These are phyloP conservation scores for Manis crassicaudata DNA, from an alignment of 2,797 vertebrate genomes.

Conservation along the genomic window DNA sequence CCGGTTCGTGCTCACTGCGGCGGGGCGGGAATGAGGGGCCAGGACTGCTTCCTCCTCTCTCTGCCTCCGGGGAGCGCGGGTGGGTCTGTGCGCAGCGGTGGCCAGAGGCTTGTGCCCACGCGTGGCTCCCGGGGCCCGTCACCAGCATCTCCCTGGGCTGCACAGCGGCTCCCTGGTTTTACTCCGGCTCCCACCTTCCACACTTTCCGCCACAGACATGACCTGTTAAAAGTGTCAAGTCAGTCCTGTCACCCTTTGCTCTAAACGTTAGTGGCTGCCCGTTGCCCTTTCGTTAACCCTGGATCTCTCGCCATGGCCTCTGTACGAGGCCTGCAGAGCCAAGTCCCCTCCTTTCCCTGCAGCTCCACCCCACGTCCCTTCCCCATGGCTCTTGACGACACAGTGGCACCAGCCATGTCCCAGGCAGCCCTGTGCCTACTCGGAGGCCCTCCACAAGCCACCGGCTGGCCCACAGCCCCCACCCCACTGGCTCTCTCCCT, in stretches of 20 bases:
- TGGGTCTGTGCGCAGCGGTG: too few relatives aligned
- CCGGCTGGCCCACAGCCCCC: not conserved
- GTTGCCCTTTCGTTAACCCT: not conserved
- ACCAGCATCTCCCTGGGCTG: not conserved
- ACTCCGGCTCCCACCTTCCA: not conserved
- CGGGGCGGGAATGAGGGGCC: not conserved
- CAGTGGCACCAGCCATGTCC: not conserved
- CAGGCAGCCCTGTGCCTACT: not conserved
- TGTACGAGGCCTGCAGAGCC: not conserved
- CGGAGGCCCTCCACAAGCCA: not conserved
- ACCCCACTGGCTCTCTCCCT: not conserved
- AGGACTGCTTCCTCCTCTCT: not conserved
- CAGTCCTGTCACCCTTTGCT: not conserved
- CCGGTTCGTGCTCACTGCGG: not conserved
- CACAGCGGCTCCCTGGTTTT: not conserved
- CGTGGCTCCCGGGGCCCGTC: not conserved
- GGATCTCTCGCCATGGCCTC: not conserved
- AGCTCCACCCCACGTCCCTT: not conserved
- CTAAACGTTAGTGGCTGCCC: not conserved
- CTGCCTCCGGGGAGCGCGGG: rapidly evolving
- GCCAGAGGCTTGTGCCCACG: not conserved
- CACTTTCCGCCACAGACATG: not conserved
- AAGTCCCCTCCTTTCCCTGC: not conserved
- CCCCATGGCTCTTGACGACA: not conserved
- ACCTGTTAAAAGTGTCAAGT: not conserved